Percentiles rank a stretch among this genome's conserved stretches.
phyloP scores from a whole-genome alignment of 2,113 vertebrate genomes.

The Ameiurus melas region DNA sequence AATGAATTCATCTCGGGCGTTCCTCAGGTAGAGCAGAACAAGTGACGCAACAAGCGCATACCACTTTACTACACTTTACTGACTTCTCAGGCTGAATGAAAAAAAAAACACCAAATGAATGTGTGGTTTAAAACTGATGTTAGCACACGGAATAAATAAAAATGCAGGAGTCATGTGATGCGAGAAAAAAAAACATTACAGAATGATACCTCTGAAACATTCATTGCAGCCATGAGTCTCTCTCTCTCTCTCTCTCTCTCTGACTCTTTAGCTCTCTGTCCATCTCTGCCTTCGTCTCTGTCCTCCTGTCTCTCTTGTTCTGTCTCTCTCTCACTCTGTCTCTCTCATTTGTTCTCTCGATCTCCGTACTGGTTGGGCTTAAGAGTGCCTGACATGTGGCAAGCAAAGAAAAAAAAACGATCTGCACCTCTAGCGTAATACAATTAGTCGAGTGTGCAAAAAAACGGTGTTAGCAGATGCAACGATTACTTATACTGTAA shows the following conservation, averaged over 20 bases:
- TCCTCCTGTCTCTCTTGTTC: background rate
- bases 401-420: background rate
- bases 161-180: background rate
- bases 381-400: background rate
- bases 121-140: background rate
- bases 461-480: constrained; percentile 78
- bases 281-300: background rate
- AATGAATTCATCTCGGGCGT: constrained; percentile 45
- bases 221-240: constrained; percentile 71
- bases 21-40: constrained; percentile 26
- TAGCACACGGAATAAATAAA: background rate
- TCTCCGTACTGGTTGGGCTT: constrained; percentile 21
- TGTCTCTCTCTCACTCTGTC: background rate
- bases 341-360: no score
- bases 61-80: background rate
- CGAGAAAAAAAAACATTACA: constrained; percentile 40
- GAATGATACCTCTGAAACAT: constrained; percentile 74
- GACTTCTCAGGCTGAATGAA: background rate
- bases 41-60: constrained; percentile 2
- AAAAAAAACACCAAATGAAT: background rate
- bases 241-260: background rate
- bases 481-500: constrained; percentile 84
- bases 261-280: background rate
- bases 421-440: constrained; percentile 7
- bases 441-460: background rate